Conservation (phyloP, 1,140 invertebrate genomes). For the Macrobrachium nipponense region DNA sequence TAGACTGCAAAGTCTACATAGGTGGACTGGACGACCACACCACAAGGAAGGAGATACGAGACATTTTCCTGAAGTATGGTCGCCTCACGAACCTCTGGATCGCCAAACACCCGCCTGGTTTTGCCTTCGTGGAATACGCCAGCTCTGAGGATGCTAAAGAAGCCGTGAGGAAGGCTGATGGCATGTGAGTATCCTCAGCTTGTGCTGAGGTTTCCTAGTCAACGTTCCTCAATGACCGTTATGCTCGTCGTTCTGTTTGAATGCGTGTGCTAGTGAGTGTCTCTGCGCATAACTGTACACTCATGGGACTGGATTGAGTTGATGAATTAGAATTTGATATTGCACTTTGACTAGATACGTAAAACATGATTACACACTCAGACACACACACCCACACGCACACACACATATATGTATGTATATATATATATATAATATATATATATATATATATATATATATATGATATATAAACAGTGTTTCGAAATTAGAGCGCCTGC, state of each 20-base stretch:
- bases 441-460: too few species aligned
- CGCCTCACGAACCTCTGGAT: slow-evolving; percentile 95
- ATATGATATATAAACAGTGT: too few species aligned
- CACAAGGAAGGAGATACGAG: slow-evolving; percentile 87
- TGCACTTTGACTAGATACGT: too few species aligned
- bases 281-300: too few species aligned
- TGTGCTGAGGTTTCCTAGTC: background rate
- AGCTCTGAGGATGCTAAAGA: slow-evolving; percentile 96
- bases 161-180: slow-evolving; percentile 91
- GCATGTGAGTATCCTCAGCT: slow-evolving; percentile 78
- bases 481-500: too few species aligned
- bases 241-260: background rate
- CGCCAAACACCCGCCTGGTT: slow-evolving; percentile 92
- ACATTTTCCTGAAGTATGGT: slow-evolving; percentile 88
- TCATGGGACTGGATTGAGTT: too few species aligned
- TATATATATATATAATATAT: too few species aligned
- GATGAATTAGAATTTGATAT: too few species aligned
- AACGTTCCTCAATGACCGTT: background rate
- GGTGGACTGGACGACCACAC: slow-evolving; percentile 89
- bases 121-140: slow-evolving; percentile 98
- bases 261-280: too few species aligned
- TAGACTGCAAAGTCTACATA: slow-evolving; percentile 93
- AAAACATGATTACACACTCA: too few species aligned
- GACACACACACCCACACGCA: too few species aligned
- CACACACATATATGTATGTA: too few species aligned